These are phyloP conservation scores for Triplophysa siluroides DNA, from an alignment of 2,113 vertebrate genomes.

Conservation along the genomic window DNA sequence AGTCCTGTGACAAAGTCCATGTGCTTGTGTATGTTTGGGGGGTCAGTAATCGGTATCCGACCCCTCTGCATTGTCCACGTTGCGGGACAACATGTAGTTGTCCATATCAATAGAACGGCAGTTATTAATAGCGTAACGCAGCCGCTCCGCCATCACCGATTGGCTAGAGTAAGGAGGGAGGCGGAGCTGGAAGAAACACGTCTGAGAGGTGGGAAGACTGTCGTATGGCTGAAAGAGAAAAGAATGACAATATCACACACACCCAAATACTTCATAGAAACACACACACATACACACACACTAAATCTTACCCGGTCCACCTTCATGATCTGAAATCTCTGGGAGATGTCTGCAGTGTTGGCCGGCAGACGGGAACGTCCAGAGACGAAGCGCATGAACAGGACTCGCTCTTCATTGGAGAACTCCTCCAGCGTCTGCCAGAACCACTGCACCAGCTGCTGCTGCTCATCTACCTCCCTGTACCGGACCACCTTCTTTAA, in stretches of 20 bases:
- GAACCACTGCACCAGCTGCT: constrained; percentile 79
- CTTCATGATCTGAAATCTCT: constrained; percentile 83
- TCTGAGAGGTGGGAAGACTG: constrained; percentile 80
- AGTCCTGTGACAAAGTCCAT: constrained; percentile 1
- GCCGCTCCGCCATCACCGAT: constrained; percentile 74
- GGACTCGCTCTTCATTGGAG: constrained; percentile 81
- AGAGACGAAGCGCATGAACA: constrained; percentile 81
- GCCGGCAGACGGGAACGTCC: constrained; percentile 78
- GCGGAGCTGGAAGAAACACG: constrained; percentile 82
- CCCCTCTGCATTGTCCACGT: constrained; percentile 76
- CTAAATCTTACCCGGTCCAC: constrained; percentile 76
- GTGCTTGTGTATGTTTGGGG: neutral
- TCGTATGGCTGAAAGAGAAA: constrained; percentile 70
- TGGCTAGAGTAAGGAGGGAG: constrained; percentile 80
- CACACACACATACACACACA: neutral
- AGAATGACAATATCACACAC: neutral
- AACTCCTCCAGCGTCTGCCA: constrained; percentile 82
- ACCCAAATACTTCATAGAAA: neutral
- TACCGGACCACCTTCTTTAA: constrained; percentile 81
- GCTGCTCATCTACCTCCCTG: constrained; percentile 78
- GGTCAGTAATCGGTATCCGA: constrained; percentile 77
- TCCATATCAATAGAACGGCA: constrained; percentile 84
- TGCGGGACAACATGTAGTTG: constrained; percentile 83
- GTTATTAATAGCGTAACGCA: constrained; percentile 83
- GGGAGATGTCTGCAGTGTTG: constrained; percentile 77